Evolutionary conservation across 2,888 invertebrate species (phyloP).

Genomic region (Cantharis lateralis): DNA sequence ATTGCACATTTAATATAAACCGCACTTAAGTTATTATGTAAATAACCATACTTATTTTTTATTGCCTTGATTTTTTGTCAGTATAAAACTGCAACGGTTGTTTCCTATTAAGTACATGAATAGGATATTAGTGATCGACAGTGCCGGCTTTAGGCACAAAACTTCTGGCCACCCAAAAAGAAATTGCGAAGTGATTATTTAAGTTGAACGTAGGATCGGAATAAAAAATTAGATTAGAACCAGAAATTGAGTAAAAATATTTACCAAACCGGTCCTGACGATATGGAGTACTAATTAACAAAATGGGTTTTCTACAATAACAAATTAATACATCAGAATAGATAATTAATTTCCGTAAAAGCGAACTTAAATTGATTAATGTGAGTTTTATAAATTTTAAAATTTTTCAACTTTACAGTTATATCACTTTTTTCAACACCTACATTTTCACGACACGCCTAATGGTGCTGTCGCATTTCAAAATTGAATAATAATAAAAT

Average conservation of each 20-base stretch:
- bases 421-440: slow-evolving; percentile 4
- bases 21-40: neutral
- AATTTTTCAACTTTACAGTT: neutral
- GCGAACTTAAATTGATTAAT: neutral
- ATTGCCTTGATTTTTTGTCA: neutral
- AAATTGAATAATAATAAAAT: slow-evolving; percentile 26
- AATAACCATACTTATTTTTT: neutral
- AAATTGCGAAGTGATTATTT: too few relatives aligned
- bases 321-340: neutral
- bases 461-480: neutral
- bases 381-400: neutral
- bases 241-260: neutral
- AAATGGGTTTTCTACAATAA: neutral
- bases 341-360: neutral
- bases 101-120: neutral
- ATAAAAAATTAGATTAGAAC: neutral
- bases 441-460: slow-evolving; percentile 9
- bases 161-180: neutral
- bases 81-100: neutral
- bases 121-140: neutral
- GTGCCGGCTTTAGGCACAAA: neutral
- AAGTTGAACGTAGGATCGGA: neutral
- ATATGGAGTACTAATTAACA: neutral
- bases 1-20: neutral
- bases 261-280: neutral